Evolutionary conservation across 2,888 invertebrate species (phyloP).

Genomic region (Lasioglossum lativentre): DNA sequence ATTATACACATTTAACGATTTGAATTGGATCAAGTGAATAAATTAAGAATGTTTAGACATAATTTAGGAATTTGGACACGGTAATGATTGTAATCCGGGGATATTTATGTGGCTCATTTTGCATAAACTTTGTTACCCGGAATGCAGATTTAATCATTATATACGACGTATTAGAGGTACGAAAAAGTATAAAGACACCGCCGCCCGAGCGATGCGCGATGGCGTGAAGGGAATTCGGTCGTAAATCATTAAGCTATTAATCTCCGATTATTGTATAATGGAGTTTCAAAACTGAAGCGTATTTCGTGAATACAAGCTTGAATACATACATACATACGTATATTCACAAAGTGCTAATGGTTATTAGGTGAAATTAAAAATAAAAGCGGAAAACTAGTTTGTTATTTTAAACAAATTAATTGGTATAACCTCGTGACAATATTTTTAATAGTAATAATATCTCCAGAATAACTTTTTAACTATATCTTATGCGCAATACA

Average conservation of each 20-base stretch:
- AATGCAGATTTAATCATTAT: neutral
- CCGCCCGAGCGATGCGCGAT: neutral
- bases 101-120: neutral
- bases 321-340: neutral
- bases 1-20: neutral
- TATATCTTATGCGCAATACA: neutral
- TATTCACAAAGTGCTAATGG: neutral
- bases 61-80: neutral
- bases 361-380: neutral
- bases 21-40: neutral
- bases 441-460: neutral
- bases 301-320: neutral
- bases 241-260: neutral
- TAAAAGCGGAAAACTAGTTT: neutral
- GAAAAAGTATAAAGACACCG: neutral
- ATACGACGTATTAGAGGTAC: neutral
- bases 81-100: neutral
- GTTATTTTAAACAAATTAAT: neutral
- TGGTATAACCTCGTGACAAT: neutral
- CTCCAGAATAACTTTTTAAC: neutral
- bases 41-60: neutral
- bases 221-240: neutral
- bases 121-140: neutral
- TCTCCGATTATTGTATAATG: slow-evolving; percentile 8
- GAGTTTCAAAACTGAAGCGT: neutral